Base-by-base conservation (phyloP, 2,888 invertebrate genomes). In the Napeogenes sylphis region DNA sequence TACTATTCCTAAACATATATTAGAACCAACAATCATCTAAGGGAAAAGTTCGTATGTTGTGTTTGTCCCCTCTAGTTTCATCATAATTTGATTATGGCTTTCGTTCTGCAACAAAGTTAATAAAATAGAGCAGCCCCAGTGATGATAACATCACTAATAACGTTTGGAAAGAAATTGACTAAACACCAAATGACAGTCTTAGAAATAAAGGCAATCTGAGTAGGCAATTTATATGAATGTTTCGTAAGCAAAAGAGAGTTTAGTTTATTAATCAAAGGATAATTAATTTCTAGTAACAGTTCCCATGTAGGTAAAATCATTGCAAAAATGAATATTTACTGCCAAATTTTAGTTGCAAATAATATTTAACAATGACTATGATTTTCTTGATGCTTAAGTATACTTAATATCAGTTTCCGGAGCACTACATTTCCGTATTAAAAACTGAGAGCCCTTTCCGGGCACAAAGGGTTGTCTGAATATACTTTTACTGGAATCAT, bases 81-180 rank as follows among this genome's bases (percentile, higher is more conserved):
- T 62, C 59, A 63, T 73, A 73, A 73, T 68, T 70, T 68, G 68
- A 73, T 73, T 73, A 73, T 61, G 46, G 59, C 61, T 67, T 55
- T 62, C 64, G 53, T 62, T 65, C 58, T 46, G 62, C 53, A 66
- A 66, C 64, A 58, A 63, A 65, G 61, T 68, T 69, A 66, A 71
- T 69, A 56, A 67, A 72, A 67, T 66, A 61, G 62, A 61, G 62
- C 66, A 60, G 64, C 61, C 55, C 62, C 47, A 58, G 46, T 21
- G 21, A 60, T 61, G 51, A 64, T 64, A 47, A 54, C 32, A 63
- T 58, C 51, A 30, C 6, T 51, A 51, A 51, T 51, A 21, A 10
- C 14, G 30, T 51, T 10, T 51, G 21, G 10, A 30, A 30, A 10
- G 10, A 12, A 10, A 35, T 5, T 1, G 6, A 35, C 35, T 35